Conservation (phyloP, 2,113 vertebrate genomes). For the Edolisoma coerulescens region DNA sequence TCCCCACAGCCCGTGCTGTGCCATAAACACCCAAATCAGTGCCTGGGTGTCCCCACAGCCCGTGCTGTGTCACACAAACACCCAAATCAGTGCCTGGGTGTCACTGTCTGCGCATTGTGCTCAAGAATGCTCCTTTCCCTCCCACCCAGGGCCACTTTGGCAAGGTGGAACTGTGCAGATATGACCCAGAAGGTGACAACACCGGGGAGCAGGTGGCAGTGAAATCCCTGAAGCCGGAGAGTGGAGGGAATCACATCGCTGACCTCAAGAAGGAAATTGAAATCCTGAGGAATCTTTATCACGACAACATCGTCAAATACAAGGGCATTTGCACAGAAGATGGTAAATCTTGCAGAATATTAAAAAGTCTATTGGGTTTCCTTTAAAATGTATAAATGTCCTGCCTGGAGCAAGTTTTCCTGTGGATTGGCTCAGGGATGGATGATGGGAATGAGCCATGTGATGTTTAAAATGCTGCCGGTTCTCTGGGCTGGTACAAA, state of each 20-base stretch:
- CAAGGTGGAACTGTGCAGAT: slow-evolving; percentile 94
- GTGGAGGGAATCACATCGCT: slow-evolving; percentile 86
- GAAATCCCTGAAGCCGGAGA: slow-evolving; percentile 95
- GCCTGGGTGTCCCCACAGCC: not conserved
- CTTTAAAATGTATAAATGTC: not conserved
- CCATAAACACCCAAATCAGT: not conserved
- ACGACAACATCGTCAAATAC: slow-evolving; percentile 97
- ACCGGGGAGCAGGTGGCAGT: slow-evolving; percentile 95
- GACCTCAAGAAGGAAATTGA: slow-evolving; percentile 92
- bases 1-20: not conserved
- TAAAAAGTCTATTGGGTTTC: not conserved
- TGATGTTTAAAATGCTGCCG: rapidly evolving
- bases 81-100: rapidly evolving
- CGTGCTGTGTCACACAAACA: not conserved
- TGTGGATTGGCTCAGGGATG: not conserved
- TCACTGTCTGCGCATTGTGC: rapidly evolving
- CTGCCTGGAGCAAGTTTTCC: not conserved
- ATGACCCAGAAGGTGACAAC: slow-evolving; percentile 91
- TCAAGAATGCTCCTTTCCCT: not conserved
- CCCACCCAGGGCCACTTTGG: slow-evolving; percentile 90
- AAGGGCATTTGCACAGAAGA: slow-evolving; percentile 96
- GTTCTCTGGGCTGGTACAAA: not conserved
- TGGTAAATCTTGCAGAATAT: slow-evolving; percentile 65
- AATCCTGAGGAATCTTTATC: slow-evolving; percentile 93
- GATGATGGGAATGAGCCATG: rapidly evolving